phyloP scores from a whole-genome alignment of 2,888 invertebrate genomes.

The Asteroscopus sphinx region DNA sequence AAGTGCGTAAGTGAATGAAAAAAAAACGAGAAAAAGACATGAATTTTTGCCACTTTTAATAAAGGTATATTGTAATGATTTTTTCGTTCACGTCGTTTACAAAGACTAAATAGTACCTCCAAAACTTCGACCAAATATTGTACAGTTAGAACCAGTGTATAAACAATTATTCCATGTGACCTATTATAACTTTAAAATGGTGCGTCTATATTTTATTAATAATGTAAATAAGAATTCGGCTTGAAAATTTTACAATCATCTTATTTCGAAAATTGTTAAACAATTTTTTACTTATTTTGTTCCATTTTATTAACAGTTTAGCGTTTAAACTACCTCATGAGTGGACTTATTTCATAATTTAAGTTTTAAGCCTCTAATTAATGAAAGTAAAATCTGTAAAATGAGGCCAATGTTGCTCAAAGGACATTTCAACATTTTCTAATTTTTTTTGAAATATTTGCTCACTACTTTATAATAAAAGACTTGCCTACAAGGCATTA shows the following conservation, averaged over 20 bases:
- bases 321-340: conserved; percentile 77
- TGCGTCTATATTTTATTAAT: conserved; percentile 12
- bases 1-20: too few species aligned
- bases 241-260: background rate
- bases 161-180: conserved; percentile 64
- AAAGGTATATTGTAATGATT: too few species aligned
- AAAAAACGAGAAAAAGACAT: too few species aligned
- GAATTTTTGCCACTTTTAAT: too few species aligned
- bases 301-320: conserved; percentile 44
- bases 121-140: conserved; percentile 38
- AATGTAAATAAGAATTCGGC: conserved; percentile 27
- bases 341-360: conserved; percentile 50
- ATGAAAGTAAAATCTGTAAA: conserved; percentile 19
- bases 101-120: conserved; percentile 10
- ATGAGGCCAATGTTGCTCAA: conserved; percentile 34
- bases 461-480: conserved; percentile 49
- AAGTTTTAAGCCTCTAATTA: conserved; percentile 28
- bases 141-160: conserved; percentile 52
- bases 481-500: conserved; percentile 47
- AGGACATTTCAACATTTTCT: background rate
- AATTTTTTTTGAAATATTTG: conserved; percentile 25
- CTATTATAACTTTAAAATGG: conserved; percentile 51
- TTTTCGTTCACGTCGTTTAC: too few species aligned
- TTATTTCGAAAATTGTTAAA: conserved; percentile 10
- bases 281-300: conserved; percentile 2